Conservation (phyloP, 2,113 vertebrate species). For the Macquaria ambigua region DNA sequence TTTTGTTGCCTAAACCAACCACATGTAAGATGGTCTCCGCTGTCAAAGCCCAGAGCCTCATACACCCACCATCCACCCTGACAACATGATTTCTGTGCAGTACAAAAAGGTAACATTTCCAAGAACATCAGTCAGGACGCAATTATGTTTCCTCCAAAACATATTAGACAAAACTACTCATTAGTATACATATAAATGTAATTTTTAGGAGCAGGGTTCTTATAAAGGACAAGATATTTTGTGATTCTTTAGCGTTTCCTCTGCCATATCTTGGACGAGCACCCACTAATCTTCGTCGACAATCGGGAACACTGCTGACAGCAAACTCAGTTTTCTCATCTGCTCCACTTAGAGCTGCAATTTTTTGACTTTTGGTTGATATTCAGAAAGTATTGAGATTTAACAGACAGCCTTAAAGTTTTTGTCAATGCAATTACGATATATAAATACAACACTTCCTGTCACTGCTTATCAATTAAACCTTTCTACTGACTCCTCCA, state of each 20-base stretch:
- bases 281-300: constrained; percentile 19
- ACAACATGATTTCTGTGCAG: not conserved
- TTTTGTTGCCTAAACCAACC: not conserved
- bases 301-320: constrained; percentile 27
- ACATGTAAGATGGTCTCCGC: not conserved
- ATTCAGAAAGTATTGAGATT: constrained; percentile 7
- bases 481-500: not conserved
- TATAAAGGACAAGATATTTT: not conserved
- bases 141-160: not conserved
- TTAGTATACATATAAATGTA: not conserved
- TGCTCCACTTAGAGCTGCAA: not conserved
- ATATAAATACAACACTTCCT: not conserved
- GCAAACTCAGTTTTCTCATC: constrained; percentile 11
- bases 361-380: not conserved
- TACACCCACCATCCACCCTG: not conserved
- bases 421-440: not conserved
- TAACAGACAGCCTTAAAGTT: not conserved
- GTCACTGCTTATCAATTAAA: constrained; percentile 26
- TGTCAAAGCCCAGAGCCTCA: not conserved
- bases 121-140: not conserved
- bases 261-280: not conserved
- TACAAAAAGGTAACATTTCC: not conserved
- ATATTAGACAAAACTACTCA: not conserved
- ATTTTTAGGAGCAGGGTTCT: not conserved
- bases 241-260: not conserved